Percentiles rank a stretch among this genome's conserved stretches.
Conservation (phyloP, 2,888 invertebrate species). For the Strigamia transsilvanica region DNA sequence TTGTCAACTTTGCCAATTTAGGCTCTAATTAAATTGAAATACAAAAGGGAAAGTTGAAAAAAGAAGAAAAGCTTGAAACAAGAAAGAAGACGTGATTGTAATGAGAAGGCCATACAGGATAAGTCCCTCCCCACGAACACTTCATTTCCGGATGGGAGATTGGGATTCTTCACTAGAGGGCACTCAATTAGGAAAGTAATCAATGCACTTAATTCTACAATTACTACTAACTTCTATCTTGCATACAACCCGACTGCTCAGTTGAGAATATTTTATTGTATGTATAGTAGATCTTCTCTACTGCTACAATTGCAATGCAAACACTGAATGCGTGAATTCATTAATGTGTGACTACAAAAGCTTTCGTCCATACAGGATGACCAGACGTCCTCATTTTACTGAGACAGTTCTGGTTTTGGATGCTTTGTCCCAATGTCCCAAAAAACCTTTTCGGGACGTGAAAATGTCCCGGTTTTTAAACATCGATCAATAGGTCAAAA, state of each 20-base stretch:
- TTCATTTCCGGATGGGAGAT: conserved; percentile 30
- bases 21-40: conserved; percentile 17
- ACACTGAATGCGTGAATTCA: too few relatives aligned
- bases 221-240: conserved; percentile 20
- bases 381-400: too few relatives aligned
- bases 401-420: too few relatives aligned
- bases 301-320: too few relatives aligned
- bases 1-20: neutral
- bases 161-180: conserved; percentile 26
- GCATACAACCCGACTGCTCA: neutral
- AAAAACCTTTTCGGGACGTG: too few relatives aligned
- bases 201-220: conserved; percentile 26
- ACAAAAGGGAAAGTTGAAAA: neutral
- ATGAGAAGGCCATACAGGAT: conserved; percentile 25
- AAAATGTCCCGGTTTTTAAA: too few relatives aligned
- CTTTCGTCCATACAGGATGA: too few relatives aligned
- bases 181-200: conserved; percentile 30
- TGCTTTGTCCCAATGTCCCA: too few relatives aligned
- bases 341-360: too few relatives aligned
- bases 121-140: conserved; percentile 19
- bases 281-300: too few relatives aligned
- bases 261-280: neutral
- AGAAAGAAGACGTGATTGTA: conserved; percentile 21
- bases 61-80: neutral
- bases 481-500: too few relatives aligned